These are phyloP conservation scores for Gadopsis bispinosus DNA, from an alignment of 2,797 vertebrate species.

Conservation along the genomic window DNA sequence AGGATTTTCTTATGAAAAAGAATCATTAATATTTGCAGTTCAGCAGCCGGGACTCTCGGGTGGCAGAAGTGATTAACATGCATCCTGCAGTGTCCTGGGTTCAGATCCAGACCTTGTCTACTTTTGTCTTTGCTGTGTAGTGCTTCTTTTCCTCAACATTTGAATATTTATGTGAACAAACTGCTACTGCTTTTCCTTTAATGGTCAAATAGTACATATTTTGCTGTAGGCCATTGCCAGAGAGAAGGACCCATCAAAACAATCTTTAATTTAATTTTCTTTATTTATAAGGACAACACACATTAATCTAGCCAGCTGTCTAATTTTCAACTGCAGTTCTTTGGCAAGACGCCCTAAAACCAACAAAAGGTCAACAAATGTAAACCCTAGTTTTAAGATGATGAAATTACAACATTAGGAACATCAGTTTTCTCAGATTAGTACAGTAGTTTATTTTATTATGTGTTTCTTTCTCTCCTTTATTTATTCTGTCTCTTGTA, in stretches of 20 bases:
- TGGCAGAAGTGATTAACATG: conserved; percentile 37
- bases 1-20: conserved; percentile 51
- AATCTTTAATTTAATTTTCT: too few relatives aligned
- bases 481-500: too few relatives aligned
- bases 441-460: too few relatives aligned
- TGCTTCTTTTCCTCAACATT: not conserved
- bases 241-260: not conserved
- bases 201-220: not conserved
- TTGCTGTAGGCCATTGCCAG: not conserved
- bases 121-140: not conserved
- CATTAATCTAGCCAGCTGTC: not conserved
- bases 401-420: not conserved
- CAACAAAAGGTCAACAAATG: not conserved
- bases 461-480: too few relatives aligned
- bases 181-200: not conserved
- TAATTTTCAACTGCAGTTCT: not conserved
- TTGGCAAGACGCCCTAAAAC: not conserved
- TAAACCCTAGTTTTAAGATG: not conserved
- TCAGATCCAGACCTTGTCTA: conserved; percentile 1
- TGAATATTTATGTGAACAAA: not conserved
- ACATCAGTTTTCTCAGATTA: not conserved
- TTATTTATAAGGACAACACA: not conserved
- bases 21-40: conserved; percentile 46
- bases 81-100: not conserved
- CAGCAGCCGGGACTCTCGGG: not conserved